Percentiles rank a stretch among this genome's conserved stretches.
Conservation (phyloP, 2,888 invertebrate genomes). For the Ophraella communa region DNA sequence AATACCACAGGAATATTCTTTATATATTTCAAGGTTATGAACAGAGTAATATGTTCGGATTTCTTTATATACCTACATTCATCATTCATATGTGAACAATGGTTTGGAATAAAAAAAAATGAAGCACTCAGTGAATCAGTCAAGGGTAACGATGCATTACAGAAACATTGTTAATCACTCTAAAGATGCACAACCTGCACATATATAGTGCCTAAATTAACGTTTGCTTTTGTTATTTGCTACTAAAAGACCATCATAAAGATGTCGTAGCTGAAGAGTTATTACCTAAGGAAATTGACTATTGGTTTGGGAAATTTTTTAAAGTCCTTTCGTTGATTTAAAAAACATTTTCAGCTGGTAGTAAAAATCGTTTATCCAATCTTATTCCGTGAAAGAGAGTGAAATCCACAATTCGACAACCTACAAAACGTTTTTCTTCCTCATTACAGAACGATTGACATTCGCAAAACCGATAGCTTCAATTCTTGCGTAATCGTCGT, state of each 20-base stretch:
- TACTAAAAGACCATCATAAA: constrained; percentile 29
- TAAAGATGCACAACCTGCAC: constrained; percentile 47
- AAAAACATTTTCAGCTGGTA: neutral
- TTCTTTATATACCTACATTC: constrained; percentile 17
- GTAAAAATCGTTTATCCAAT: too few species aligned
- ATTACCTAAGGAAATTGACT: constrained; percentile 29
- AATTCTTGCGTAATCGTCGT: constrained; percentile 28
- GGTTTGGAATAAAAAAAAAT: constrained; percentile 44
- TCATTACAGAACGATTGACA: constrained; percentile 33
- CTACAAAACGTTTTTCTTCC: constrained; percentile 25
- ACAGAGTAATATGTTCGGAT: constrained; percentile 14
- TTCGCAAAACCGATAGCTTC: constrained; percentile 31
- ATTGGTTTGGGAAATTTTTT: constrained; percentile 10
- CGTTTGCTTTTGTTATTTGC: constrained; percentile 32
- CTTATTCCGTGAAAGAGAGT: too few species aligned
- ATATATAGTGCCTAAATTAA: constrained; percentile 35
- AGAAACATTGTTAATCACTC: constrained; percentile 50
- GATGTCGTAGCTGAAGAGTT: constrained; percentile 30
- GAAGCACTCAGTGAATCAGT: constrained; percentile 47
- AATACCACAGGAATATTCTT: constrained; percentile 1
- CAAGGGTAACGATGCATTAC: constrained; percentile 43
- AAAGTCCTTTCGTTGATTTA: neutral
- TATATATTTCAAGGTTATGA: constrained; percentile 19
- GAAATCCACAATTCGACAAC: constrained; percentile 19
- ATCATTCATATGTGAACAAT: constrained; percentile 44